A percentile compares a stretch with the other conserved stretches of the same genome.
Conservation (phyloP, 2,113 vertebrate genomes). For the Xyliphius kryptos region DNA sequence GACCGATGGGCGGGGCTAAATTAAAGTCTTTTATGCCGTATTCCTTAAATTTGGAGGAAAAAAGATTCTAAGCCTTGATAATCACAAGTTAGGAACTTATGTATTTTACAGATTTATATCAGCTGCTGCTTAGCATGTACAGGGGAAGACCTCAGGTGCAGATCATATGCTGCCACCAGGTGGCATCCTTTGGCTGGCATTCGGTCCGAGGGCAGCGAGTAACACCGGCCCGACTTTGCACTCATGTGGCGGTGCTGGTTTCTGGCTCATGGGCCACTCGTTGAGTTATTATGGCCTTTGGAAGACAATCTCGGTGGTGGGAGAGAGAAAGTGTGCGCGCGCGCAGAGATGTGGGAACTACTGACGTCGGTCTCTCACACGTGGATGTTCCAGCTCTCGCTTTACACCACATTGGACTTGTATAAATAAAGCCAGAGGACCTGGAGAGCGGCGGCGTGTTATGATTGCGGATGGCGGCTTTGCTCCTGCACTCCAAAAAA, state of each 20-base stretch:
- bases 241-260: conserved; percentile 12
- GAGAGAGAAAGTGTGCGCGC: conserved; percentile 6
- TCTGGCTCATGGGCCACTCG: conserved; percentile 11
- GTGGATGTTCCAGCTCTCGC: conserved; percentile 46
- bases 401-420: conserved; percentile 53
- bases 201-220: neutral
- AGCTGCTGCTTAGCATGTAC: no score
- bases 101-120: no score
- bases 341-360: conserved; percentile 44
- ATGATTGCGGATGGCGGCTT: conserved; percentile 56
- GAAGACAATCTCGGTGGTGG: conserved; percentile 19
- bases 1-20: no score
- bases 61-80: no score
- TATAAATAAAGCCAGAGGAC: conserved; percentile 54
- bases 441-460: conserved; percentile 53
- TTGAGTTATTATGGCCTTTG: conserved; percentile 33
- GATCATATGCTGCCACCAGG: conserved; percentile 46
- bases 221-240: conserved; percentile 1
- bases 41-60: no score
- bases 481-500: conserved; percentile 54
- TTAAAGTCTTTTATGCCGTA: no score
- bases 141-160: neutral
- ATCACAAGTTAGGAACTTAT: no score
- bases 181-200: conserved; percentile 46
- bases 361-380: conserved; percentile 41